Evolutionary conservation across 2,797 vertebrate genomes (phyloP).

Genomic region (Eulemur coronatus): DNA sequence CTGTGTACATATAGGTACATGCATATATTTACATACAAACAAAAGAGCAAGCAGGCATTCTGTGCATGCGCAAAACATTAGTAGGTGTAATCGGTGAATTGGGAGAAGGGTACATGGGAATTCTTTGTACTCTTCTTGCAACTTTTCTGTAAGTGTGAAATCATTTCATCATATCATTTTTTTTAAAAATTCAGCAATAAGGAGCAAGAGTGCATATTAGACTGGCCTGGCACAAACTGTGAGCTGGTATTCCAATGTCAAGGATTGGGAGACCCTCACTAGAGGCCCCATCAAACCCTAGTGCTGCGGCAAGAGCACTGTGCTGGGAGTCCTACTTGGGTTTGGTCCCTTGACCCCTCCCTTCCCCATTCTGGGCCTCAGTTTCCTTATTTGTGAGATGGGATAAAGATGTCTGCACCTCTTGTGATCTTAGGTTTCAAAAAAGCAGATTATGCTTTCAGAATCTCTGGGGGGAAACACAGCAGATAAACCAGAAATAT

Average conservation of each 20-base stretch:
- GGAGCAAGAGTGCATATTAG: background rate
- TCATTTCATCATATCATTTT: background rate
- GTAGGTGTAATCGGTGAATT: too few species aligned
- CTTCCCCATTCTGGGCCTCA: background rate
- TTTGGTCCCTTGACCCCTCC: background rate
- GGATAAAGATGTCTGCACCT: background rate
- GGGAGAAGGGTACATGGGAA: background rate
- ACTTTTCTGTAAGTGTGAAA: background rate
- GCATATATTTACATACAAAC: background rate
- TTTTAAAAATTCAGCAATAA: background rate
- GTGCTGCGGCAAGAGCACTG: background rate
- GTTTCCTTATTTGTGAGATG: background rate
- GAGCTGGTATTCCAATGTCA: background rate
- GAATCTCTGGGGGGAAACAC: background rate
- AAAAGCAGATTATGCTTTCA: background rate
- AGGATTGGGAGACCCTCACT: background rate
- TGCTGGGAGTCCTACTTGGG: background rate
- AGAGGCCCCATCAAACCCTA: background rate
- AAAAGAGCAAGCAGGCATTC: fast-evolving
- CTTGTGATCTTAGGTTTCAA: background rate
- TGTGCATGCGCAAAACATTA: background rate
- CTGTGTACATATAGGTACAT: fast-evolving
- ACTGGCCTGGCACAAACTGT: background rate
- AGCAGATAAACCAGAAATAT: background rate
- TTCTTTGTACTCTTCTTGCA: background rate